Evolutionary conservation across 2,888 invertebrate genomes (phyloP), one percentile per base, ranked within the genome.

Genomic region (Drosophila algonquin): DNA sequence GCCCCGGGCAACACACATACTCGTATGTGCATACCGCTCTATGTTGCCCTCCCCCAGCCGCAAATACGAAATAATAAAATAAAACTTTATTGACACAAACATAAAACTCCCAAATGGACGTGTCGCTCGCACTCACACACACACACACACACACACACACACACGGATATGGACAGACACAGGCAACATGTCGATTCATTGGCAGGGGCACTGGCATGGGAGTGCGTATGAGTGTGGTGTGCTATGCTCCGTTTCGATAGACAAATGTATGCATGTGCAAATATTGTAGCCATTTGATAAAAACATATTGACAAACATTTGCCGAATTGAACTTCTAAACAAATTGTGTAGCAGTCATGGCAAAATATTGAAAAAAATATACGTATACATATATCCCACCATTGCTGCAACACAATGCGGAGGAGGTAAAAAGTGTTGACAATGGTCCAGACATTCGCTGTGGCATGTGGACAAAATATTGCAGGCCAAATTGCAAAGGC

Each of bases 221-320:
- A 10, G 32, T 32, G 32, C 32, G 32, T 32, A 12, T 32, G 12
- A 32, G 32, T 40, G 35, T 14, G 35, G 12, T 14, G 1, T 5
- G 35, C 40, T 14, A 57, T 47, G 27, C 57, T 32, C 18, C 63
- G 62, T 60, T 58, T 64, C 55, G 35, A 60, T 75, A 57, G 79
- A 71, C 72, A 77, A 84, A 80, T 87, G 79, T 77, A 80, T 81
- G 79, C 77, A 81, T 79, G 73, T 77, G 73, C 70, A 81, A 83
- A 87, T 80, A 87, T 88, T 82, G 80, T 80, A 80, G 75, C 76
- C 79, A 73, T 82, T 72, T 64, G 77, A 79, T 86, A 81, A 81
- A 76, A 86, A 81, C 86, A 83, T 88, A 86, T 88, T 88, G 85
- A 86, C 85, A 87, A 87, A 83, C 81, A 83, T 85, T 87, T 79